These are phyloP conservation scores for Rhabdomys dilectus DNA, from an alignment of 2,113 vertebrate genomes.

Conservation along the genomic window DNA sequence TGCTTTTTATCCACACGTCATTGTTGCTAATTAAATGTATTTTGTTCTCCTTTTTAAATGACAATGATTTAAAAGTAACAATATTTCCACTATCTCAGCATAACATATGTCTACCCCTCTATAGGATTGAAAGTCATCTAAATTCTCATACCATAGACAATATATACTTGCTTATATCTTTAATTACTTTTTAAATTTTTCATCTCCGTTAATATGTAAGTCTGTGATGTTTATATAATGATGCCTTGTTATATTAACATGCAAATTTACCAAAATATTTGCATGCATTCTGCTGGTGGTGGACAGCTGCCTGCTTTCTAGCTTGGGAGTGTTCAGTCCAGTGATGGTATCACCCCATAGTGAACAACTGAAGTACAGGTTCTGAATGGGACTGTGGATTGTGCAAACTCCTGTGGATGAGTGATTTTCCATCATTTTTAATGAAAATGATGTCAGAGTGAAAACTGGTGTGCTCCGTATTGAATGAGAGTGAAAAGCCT, in stretches of 20 bases:
- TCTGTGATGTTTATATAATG: background rate
- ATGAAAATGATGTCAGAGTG: background rate
- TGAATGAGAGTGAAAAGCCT: background rate
- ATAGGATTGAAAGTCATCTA: background rate
- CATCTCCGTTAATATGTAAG: background rate
- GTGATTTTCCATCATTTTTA: background rate
- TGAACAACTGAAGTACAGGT: background rate
- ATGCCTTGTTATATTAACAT: background rate
- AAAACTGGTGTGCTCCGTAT: background rate
- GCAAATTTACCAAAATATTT: background rate
- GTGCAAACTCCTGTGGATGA: background rate
- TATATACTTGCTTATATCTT: background rate
- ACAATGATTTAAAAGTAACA: background rate
- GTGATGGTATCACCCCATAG: background rate
- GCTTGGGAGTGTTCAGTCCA: background rate
- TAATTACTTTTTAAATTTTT: conserved; percentile 11
- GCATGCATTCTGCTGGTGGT: background rate
- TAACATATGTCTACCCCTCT: background rate
- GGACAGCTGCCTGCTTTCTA: background rate
- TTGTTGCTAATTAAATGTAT: background rate
- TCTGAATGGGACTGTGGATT: background rate
- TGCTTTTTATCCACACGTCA: background rate
- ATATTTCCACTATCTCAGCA: background rate
- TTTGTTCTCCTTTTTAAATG: background rate
- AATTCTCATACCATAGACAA: background rate